Evolutionary conservation across 2,888 invertebrate species (phyloP).

Genomic region (Cheilosia vulpina): DNA sequence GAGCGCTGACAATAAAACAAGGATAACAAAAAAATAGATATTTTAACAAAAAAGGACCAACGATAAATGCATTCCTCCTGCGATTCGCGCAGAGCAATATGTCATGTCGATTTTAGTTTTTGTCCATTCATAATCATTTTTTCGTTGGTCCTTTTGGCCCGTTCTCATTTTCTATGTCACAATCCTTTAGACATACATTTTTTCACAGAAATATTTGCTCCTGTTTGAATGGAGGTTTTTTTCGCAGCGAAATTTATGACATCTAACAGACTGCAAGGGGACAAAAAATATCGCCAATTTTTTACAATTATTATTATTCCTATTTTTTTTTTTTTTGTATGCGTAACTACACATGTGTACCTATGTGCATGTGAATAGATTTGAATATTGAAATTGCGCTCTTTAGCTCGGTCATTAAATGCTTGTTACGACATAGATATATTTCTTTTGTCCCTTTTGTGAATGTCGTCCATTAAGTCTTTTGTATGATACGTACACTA

Average conservation of each 20-base stretch:
- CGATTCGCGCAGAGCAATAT: conserved; percentile 64
- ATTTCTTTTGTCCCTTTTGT: conserved; percentile 14
- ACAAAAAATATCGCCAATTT: conserved; percentile 58
- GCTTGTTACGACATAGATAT: conserved; percentile 47
- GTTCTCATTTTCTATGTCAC: conserved; percentile 69
- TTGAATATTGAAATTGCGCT: conserved; percentile 53
- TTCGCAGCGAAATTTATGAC: conserved; percentile 61
- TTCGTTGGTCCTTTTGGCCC: conserved; percentile 54
- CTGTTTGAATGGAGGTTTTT: conserved; percentile 16
- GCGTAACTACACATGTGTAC: not conserved
- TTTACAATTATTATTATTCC: conserved; percentile 58
- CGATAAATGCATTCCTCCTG: conserved; percentile 65
- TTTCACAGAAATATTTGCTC: conserved; percentile 14
- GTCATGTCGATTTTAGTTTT: conserved; percentile 72
- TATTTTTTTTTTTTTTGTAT: not conserved
- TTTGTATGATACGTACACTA: conserved; percentile 19
- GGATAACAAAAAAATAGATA: not conserved
- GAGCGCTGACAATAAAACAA: not conserved
- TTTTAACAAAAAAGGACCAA: conserved; percentile 26
- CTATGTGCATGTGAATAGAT: not conserved
- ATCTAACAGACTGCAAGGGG: conserved; percentile 66
- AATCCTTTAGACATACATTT: conserved; percentile 35
- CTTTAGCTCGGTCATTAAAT: conserved; percentile 54
- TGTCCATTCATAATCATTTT: conserved; percentile 59
- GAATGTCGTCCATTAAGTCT: conserved; percentile 50